Conservation (phyloP, 1,140 invertebrate genomes). For the Wasmannia auropunctata region DNA sequence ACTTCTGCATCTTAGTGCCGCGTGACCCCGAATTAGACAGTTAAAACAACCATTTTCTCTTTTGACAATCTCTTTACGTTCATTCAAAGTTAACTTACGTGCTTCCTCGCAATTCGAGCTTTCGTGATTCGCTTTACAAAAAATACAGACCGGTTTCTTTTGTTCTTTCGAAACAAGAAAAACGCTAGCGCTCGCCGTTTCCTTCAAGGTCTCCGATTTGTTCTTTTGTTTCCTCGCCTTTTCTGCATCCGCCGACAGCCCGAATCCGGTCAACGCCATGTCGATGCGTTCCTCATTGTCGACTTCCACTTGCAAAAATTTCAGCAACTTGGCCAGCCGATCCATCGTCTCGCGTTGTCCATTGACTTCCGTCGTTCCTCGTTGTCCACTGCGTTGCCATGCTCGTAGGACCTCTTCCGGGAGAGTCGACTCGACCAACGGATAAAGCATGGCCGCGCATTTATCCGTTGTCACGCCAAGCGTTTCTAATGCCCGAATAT, state of each 20-base stretch:
- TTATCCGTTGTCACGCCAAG: constrained; percentile 78
- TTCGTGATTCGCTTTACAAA: constrained; percentile 2
- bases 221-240: constrained; percentile 37
- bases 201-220: background rate
- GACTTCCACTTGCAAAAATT: constrained; percentile 69
- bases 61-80: constrained; percentile 37
- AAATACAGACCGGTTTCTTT: background rate
- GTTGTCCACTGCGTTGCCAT: constrained; percentile 70
- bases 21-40: constrained; percentile 37
- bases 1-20: constrained; percentile 11
- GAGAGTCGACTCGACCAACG: constrained; percentile 78
- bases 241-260: background rate
- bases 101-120: background rate
- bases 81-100: constrained; percentile 1
- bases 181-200: constrained; percentile 30
- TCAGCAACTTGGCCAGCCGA: constrained; percentile 63
- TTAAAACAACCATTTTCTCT: constrained; percentile 51
- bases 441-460: constrained; percentile 78
- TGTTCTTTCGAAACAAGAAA: background rate
- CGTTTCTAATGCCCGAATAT: constrained; percentile 77
- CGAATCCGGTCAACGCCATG: constrained; percentile 64
- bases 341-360: constrained; percentile 36
- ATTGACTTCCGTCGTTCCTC: background rate
- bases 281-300: constrained; percentile 74
- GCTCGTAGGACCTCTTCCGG: constrained; percentile 73